These are phyloP conservation scores for Laticauda colubrina DNA, from an alignment of 2,113 vertebrate genomes.

Conservation along the genomic window DNA sequence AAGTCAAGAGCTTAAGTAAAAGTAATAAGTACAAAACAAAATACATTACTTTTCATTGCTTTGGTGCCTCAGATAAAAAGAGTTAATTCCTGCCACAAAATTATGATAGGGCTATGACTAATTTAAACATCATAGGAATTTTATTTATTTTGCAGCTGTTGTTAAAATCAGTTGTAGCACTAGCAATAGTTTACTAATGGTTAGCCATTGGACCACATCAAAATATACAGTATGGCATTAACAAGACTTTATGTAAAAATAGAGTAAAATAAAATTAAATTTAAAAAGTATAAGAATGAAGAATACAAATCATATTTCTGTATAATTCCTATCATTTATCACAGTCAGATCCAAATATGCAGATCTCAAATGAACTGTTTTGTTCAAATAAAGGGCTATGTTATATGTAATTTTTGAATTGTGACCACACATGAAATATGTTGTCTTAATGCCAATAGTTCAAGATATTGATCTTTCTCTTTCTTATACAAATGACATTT, in stretches of 20 bases:
- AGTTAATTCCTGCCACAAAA: conserved; percentile 15
- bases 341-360: not conserved
- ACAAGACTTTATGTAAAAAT: not conserved
- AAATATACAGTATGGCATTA: not conserved
- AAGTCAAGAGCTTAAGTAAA: conserved; percentile 19
- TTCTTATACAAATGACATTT: not conserved
- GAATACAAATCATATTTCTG: not conserved
- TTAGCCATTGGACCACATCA: not conserved
- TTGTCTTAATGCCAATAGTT: not conserved
- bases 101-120: not conserved
- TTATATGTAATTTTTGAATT: not conserved
- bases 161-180: not conserved
- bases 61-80: not conserved
- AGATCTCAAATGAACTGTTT: not conserved
- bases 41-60: conserved; percentile 19
- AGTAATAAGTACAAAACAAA: conserved; percentile 8
- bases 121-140: not conserved
- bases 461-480: not conserved
- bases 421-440: not conserved
- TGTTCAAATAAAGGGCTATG: not conserved
- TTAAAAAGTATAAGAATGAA: not conserved
- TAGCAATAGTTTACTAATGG: not conserved
- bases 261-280: not conserved
- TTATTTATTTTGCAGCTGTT: not conserved
- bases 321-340: not conserved